Evolutionary conservation across 2,888 invertebrate genomes (phyloP), one percentile per base, ranked within the genome.

Genomic region (Crepidodera aurea): DNA sequence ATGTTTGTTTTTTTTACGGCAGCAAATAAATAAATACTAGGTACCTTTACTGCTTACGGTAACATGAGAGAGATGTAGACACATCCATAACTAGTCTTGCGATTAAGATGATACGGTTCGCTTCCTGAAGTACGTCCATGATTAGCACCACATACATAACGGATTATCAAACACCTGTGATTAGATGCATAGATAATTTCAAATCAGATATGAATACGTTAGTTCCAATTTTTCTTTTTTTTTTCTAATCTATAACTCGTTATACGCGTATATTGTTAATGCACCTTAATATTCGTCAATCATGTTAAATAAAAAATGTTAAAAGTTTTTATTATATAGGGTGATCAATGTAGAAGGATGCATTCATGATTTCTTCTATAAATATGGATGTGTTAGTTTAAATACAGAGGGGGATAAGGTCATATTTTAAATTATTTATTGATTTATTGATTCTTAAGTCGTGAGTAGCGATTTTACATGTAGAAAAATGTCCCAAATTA

Each of bases 101-200:
- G 60, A 60, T 44, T 54, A 54, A 60, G 39, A 60, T 60, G 25
- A 60, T 34, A 60, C 34, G 54, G 46, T 60, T 67, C 64, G 60
- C 68, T 69, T 71, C 68, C 70, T 71, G 67, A 62, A 68, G 62
- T 66, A 55, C 63, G 64, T 46, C 61, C 42, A 53, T 67, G 69
- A 69, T 69, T 70, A 68, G 65, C 68, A 69, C 60, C 65, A 65
- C 62, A 57, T 63, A 60, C 58, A 61, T 64, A 67, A 67, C 68
- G 68, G 68, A 57, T 46, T 61, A 50, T 51, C 61, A 63, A 66
- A 70, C 67, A 68, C 68, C 68, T 70, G 68, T 68, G 65, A 70
- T 70, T 68, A 70, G 40, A 40, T 48, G 63, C 61, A 68, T 62
- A 64, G 54, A 59, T 66, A 63, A 66, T 65, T 57, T 19, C 51